A percentile compares a stretch with the other conserved stretches of the same genome.
phyloP scores from a whole-genome alignment of 2,113 vertebrate genomes.

The Gambusia holbrooki region DNA sequence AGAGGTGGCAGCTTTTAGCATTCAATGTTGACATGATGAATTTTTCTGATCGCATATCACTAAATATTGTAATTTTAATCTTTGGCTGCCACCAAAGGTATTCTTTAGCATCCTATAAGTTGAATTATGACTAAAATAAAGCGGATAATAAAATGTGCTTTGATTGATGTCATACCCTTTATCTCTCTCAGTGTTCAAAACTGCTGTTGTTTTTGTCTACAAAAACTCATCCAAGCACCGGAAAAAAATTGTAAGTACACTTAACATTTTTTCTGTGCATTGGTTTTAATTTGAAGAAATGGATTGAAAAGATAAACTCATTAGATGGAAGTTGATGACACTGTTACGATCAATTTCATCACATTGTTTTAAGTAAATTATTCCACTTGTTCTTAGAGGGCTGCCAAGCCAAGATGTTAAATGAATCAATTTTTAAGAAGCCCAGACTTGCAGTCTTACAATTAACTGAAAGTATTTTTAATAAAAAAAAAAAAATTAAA shows the following conservation, averaged over 20 bases:
- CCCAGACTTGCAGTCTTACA: too few species aligned
- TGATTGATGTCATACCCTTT: conserved; percentile 14
- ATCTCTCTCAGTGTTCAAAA: conserved; percentile 89
- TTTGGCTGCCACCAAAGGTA: conserved; percentile 32
- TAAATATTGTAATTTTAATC: conserved; percentile 2
- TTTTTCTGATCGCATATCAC: not conserved
- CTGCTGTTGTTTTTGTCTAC: conserved; percentile 94
- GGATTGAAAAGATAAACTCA: conserved; percentile 11
- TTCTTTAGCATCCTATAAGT: not conserved
- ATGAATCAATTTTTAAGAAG: too few species aligned
- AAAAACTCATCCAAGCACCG: conserved; percentile 94
- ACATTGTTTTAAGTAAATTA: too few species aligned
- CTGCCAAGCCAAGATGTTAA: too few species aligned
- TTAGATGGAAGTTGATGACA: too few species aligned
- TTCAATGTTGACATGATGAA: not conserved
- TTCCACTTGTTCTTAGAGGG: too few species aligned
- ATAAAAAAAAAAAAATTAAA: too few species aligned
- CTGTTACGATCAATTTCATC: too few species aligned
- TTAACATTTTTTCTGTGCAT: not conserved
- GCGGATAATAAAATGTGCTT: conserved; percentile 3
- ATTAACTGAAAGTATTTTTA: too few species aligned
- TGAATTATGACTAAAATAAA: conserved; percentile 1
- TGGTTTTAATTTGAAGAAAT: not conserved
- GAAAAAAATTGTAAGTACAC: conserved; percentile 90
- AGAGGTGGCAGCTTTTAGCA: conserved; percentile 10